Evolutionary conservation across 2,888 invertebrate species (phyloP).

Genomic region (Leucophora obtusa): DNA sequence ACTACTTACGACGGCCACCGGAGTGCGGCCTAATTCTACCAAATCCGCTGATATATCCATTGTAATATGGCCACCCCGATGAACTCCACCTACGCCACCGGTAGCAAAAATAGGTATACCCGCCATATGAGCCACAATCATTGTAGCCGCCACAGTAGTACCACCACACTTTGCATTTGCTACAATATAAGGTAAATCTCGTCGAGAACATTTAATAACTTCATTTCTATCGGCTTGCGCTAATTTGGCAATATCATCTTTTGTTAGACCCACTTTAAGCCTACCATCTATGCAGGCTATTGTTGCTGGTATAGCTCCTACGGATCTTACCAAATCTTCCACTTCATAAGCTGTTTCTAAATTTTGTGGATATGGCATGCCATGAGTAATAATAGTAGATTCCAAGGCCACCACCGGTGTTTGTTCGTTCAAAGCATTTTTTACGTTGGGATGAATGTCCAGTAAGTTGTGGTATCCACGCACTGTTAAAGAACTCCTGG

Average conservation of each 20-base stretch:
- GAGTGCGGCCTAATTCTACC: constrained; percentile 91
- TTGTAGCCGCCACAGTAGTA: constrained; percentile 97
- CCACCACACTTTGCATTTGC: constrained; percentile 89
- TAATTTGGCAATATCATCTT: constrained; percentile 83
- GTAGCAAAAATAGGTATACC: constrained; percentile 96
- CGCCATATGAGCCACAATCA: constrained; percentile 88
- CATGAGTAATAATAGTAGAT: constrained; percentile 98
- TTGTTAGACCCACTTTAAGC: constrained; percentile 87
- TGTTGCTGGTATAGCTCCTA: constrained; percentile 94
- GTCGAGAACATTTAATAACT: constrained; percentile 89
- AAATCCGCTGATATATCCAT: constrained; percentile 97
- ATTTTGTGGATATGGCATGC: constrained; percentile 97
- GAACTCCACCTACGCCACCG: constrained; percentile 94
- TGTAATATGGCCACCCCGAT: constrained; percentile 90
- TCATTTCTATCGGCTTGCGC: constrained; percentile 78
- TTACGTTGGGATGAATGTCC: constrained; percentile 83
- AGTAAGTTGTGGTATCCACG: constrained; percentile 66
- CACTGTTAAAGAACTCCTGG: not conserved
- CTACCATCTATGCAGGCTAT: constrained; percentile 92
- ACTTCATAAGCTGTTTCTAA: constrained; percentile 83
- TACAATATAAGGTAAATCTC: constrained; percentile 89
- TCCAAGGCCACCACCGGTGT: constrained; percentile 95
- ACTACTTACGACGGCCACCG: constrained; percentile 94
- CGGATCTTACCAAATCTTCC: constrained; percentile 84
- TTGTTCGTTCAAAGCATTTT: constrained; percentile 81